Conservation (phyloP, 2,113 vertebrate genomes). For the Cottus gobio region DNA sequence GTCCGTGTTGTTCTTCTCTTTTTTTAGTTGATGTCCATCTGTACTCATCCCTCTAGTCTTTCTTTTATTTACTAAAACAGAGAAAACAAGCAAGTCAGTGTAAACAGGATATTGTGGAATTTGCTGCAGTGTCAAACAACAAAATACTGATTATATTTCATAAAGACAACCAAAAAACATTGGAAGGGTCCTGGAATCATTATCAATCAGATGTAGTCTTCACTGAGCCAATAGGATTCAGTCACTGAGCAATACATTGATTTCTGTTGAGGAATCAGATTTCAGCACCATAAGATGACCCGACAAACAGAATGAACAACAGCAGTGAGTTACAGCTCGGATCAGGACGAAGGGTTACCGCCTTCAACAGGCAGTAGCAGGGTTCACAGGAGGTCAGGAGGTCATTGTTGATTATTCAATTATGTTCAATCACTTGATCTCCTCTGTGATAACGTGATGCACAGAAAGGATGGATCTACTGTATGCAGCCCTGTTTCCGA, state of each 20-base stretch:
- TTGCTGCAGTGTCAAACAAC: not conserved
- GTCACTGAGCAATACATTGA: not conserved
- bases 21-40: conserved; percentile 77
- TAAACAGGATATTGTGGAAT: conserved; percentile 7
- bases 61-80: conserved; percentile 82
- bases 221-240: not conserved
- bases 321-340: not conserved
- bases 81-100: conserved; percentile 71
- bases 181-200: conserved; percentile 1
- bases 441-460: not conserved
- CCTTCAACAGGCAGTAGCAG: not conserved
- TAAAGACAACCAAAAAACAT: not conserved
- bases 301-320: not conserved
- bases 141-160: not conserved
- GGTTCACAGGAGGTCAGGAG: not conserved
- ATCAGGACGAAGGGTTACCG: not conserved
- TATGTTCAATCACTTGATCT: no score
- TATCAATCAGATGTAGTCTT: not conserved
- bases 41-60: conserved; percentile 67
- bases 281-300: not conserved
- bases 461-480: not conserved
- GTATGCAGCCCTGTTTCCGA: not conserved
- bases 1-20: conserved; percentile 66
- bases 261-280: not conserved
- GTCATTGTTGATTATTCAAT: not conserved